Conservation (phyloP, 2,113 vertebrate genomes). For the Rhinolophus sinicus region DNA sequence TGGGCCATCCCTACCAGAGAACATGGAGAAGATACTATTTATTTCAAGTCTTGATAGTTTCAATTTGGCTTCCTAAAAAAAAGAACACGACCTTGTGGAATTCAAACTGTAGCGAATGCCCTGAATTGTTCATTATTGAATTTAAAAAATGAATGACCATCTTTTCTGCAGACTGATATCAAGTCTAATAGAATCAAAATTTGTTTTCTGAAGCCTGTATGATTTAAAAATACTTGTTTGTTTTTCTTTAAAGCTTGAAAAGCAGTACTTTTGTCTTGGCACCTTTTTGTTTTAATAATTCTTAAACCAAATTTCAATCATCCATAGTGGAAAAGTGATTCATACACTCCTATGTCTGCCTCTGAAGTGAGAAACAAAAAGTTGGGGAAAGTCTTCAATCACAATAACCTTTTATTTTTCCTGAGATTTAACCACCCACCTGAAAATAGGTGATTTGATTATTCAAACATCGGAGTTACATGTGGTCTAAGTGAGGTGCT, state of each 20-base stretch:
- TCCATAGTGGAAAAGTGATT: constrained; percentile 52
- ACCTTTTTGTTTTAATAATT: constrained; percentile 55
- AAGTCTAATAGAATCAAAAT: constrained; percentile 46
- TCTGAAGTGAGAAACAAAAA: constrained; percentile 58
- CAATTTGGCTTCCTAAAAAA: neutral
- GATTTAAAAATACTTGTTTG: constrained; percentile 31
- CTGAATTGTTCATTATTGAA: neutral
- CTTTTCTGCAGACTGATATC: constrained; percentile 37
- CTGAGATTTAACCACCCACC: neutral
- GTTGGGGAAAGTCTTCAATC: constrained; percentile 11
- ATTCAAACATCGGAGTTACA: constrained; percentile 35
- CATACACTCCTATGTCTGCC: constrained; percentile 9
- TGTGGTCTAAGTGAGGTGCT: constrained; percentile 18
- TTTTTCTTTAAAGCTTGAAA: constrained; percentile 57
- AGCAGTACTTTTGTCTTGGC: constrained; percentile 38
- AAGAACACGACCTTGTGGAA: neutral
- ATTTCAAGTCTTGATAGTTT: neutral
- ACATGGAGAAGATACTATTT: neutral
- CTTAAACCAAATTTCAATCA: constrained; percentile 42
- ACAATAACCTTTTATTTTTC: constrained; percentile 48
- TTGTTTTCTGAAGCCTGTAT: constrained; percentile 34
- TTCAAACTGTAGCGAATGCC: neutral
- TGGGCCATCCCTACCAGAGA: neutral
- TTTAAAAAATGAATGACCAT: constrained; percentile 8
- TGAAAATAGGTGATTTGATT: constrained; percentile 19